Percentiles rank a stretch among this genome's conserved stretches.
Evolutionary conservation across 1,140 invertebrate species (phyloP).

Genomic region (Drosophila azteca): DNA sequence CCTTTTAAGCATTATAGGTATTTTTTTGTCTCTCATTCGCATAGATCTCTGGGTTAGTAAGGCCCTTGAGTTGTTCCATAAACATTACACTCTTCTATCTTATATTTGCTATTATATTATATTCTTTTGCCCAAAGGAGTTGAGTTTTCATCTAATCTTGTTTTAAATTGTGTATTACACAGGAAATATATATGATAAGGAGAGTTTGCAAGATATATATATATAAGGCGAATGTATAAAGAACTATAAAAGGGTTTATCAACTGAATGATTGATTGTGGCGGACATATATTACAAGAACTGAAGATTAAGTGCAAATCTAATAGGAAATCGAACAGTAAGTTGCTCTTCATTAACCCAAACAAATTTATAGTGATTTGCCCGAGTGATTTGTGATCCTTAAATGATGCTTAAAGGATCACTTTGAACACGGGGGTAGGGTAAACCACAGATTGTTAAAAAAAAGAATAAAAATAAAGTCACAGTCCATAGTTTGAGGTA

Average conservation of each 20-base stretch:
- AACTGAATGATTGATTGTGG: neutral
- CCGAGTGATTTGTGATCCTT: neutral
- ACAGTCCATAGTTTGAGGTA: slow-evolving; percentile 2
- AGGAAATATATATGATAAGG: slow-evolving; percentile 3
- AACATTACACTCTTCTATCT: no score
- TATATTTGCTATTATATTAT: no score
- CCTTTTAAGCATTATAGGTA: no score
- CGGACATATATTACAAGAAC: slow-evolving; percentile 5
- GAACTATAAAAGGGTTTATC: neutral
- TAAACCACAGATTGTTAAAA: neutral
- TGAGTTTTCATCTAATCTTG: slow-evolving; percentile 7
- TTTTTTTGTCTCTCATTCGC: neutral
- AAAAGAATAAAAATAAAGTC: neutral
- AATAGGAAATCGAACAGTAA: slow-evolving; percentile 19
- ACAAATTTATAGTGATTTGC: neutral
- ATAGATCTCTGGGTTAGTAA: slow-evolving; percentile 17
- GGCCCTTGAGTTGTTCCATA: slow-evolving; percentile 5
- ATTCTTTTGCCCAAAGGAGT: neutral
- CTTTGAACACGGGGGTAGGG: neutral
- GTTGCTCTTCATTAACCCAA: slow-evolving; percentile 1
- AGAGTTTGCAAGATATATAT: neutral
- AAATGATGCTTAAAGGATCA: no score
- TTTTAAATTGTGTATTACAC: slow-evolving; percentile 22
- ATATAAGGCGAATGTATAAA: neutral
- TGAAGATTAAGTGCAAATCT: slow-evolving; percentile 3